A percentile compares a stretch with the other conserved stretches of the same genome.
Conservation (phyloP, 2,113 vertebrate genomes). For the Asarcornis scutulata region DNA sequence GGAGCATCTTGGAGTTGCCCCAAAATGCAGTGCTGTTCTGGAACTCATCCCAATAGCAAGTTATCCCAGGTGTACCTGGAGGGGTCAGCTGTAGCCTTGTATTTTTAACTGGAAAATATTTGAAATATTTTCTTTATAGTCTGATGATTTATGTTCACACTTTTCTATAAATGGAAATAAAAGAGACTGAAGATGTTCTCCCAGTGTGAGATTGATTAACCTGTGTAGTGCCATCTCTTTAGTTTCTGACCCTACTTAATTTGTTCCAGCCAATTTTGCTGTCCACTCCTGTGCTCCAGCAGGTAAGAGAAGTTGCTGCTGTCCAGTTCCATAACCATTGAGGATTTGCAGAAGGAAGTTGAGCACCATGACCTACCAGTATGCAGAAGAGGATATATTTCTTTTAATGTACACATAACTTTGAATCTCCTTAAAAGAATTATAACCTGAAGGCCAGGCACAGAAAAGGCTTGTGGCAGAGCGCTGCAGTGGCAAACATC, state of each 20-base stretch:
- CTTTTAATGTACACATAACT: not conserved
- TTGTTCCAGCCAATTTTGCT: not conserved
- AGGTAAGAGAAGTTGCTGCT: not conserved
- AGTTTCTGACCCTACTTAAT: not conserved
- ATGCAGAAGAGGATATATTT: not conserved
- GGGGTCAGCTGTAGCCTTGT: not conserved
- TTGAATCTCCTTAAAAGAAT: not conserved
- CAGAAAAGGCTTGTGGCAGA: not conserved
- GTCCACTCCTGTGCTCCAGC: not conserved
- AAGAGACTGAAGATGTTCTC: not conserved
- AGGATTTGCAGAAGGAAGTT: not conserved
- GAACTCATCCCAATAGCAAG: not conserved
- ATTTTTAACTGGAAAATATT: not conserved
- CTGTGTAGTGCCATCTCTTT: not conserved
- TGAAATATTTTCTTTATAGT: slow-evolving; percentile 40
- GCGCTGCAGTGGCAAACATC: not conserved
- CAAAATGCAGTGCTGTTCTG: not conserved
- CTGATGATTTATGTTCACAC: not conserved
- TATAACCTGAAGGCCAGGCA: not conserved
- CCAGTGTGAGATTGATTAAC: not conserved
- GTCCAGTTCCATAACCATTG: not conserved
- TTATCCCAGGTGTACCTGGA: not conserved
- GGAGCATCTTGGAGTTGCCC: not conserved
- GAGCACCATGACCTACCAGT: not conserved
- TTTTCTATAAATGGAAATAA: slow-evolving; percentile 41